Base-by-base conservation (phyloP, 2,888 invertebrate genomes). In the Melipona beecheii region DNA sequence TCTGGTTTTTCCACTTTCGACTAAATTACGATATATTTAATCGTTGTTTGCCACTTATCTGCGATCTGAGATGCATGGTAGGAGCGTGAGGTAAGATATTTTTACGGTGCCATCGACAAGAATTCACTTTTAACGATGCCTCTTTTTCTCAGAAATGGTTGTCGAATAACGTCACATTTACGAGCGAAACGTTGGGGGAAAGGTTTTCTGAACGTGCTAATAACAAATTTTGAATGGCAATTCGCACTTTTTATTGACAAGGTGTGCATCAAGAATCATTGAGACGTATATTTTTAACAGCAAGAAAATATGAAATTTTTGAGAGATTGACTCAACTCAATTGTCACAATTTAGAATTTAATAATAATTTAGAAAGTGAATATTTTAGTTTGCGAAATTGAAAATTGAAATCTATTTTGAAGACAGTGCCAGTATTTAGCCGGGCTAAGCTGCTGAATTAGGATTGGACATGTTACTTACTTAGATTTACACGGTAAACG, bases 1-100 rank as follows among this genome's bases (percentile, higher is more conserved):
- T 70, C 83, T 74, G 85, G 78, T 81, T 87, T 84, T 79, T 86
- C 84, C 60, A 89, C 80, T 85, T 86, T 84, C 69, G 56, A 68
- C 54, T 36, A 62, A 71, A 78, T 75, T 77, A 71, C 79, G 71
- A 76, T 6, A 72, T n/a, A 36, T 82, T 74, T 78, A 31, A 69
- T 70, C 21, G 56, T 58, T 54, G 52, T 31, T 50, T 36, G n/a
- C 21, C 5, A 6, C 31, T 27, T 54, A 65, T 43, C 17, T 65
- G 24, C 9, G 24, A 43, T 54, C 54, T 49, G 13, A 54, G 54
- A 36, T 36, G 11, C 15, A 24, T 27, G 72, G 21, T 15, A 36
- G 31, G 60, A 68, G 31, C n/a, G 49, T 31, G 24, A 49, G 60
- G 43, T 43, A 11, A 43, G 43, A 43, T 62, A 43, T 58, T 72